phyloP scores from a whole-genome alignment of 2,797 vertebrate species.

The Danio kyathit region DNA sequence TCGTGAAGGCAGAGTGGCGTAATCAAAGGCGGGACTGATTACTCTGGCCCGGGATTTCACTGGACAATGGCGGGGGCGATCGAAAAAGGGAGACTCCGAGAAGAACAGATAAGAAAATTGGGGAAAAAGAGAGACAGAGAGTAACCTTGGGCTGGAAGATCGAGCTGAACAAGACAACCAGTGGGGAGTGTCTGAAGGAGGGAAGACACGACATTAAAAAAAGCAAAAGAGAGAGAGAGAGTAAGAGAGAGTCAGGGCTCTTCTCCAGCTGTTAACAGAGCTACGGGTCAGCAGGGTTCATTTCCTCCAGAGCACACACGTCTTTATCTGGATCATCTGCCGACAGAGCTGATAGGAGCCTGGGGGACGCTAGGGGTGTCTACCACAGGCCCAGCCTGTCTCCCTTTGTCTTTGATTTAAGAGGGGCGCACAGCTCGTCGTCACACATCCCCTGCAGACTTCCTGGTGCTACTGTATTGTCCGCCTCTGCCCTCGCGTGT shows the following conservation, averaged over 20 bases:
- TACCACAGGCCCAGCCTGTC: constrained; percentile 30
- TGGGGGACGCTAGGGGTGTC: constrained; percentile 61
- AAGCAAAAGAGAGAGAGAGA: background rate
- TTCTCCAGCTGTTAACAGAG: constrained; percentile 55
- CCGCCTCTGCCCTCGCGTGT: constrained; percentile 51
- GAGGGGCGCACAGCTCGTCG: constrained; percentile 7
- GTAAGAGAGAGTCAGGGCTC: constrained; percentile 47
- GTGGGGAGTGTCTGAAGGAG: constrained; percentile 37
- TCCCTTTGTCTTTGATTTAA: constrained; percentile 41
- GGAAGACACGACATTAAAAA: constrained; percentile 35
- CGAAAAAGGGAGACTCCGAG: constrained; percentile 42
- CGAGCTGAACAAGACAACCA: background rate
- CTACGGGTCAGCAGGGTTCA: constrained; percentile 60
- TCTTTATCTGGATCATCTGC: constrained; percentile 80
- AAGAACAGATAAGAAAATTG: constrained; percentile 28
- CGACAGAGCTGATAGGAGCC: constrained; percentile 71
- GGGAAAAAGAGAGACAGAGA: background rate
- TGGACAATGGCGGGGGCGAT: constrained; percentile 50
- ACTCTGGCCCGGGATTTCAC: constrained; percentile 72
- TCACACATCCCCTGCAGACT: constrained; percentile 50
- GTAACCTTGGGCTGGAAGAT: background rate
- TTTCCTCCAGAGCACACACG: constrained; percentile 68
- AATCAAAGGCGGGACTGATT: constrained; percentile 52
- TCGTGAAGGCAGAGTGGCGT: constrained; percentile 51
- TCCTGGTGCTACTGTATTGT: constrained; percentile 60